Conservation (phyloP, 2,888 invertebrate genomes). For the Aspidapion aeneum region DNA sequence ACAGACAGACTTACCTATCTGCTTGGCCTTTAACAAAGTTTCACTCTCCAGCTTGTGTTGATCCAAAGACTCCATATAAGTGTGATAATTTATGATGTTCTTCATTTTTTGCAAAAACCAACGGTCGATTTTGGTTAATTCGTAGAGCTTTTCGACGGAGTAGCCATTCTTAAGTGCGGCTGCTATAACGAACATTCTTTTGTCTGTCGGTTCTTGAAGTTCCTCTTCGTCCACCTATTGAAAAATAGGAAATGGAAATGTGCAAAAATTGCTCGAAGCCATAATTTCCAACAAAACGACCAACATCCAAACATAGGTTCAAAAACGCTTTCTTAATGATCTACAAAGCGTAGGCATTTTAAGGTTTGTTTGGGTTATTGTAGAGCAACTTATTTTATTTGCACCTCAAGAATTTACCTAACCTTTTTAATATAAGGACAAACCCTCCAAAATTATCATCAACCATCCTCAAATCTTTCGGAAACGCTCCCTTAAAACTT, state of each 20-base stretch:
- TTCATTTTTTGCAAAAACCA: slow-evolving; percentile 97
- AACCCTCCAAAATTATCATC: no score
- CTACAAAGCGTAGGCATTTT: no score
- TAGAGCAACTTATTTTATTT: no score
- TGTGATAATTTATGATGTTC: slow-evolving; percentile 78
- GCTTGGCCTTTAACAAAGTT: slow-evolving; percentile 77
- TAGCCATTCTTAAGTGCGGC: slow-evolving; percentile 85
- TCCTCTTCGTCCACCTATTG: slow-evolving; percentile 73
- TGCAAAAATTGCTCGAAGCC: no score
- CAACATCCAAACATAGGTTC: no score
- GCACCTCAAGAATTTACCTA: no score
- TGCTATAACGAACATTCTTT: slow-evolving; percentile 93
- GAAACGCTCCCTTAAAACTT: slow-evolving; percentile 97
- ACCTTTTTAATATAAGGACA: no score
- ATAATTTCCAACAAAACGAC: no score
- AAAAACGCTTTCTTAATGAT: no score
- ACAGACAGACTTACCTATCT: no score
- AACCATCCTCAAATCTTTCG: no score
- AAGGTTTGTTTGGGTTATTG: no score
- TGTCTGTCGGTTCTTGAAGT: slow-evolving; percentile 91
- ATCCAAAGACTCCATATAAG: slow-evolving; percentile 61
- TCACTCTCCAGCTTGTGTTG: slow-evolving; percentile 59
- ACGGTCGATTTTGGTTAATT: slow-evolving; percentile 91
- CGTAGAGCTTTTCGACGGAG: slow-evolving; percentile 79
- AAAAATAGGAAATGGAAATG: not conserved